A percentile compares a stretch with the other conserved stretches of the same genome.
Evolutionary conservation across 1,140 invertebrate genomes (phyloP).

Genomic region (Diuraphis noxia): DNA sequence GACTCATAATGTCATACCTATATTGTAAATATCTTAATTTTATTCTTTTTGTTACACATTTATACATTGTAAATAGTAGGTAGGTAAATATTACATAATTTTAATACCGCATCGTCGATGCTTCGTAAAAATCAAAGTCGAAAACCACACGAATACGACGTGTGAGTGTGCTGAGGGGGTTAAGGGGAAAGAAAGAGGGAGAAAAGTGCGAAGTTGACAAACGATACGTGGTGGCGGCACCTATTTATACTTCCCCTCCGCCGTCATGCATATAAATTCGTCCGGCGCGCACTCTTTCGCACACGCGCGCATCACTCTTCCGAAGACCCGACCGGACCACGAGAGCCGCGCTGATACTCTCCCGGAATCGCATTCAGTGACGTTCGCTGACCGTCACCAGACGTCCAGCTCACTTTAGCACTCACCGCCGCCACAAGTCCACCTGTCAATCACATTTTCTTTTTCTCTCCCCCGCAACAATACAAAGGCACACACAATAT

Average conservation of each 20-base stretch:
- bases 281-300: conserved; percentile 28
- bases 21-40: not conserved
- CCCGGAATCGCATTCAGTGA: conserved; percentile 24
- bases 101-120: not conserved
- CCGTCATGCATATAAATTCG: not conserved
- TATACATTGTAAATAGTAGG: not conserved
- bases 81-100: not conserved
- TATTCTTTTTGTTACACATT: not conserved
- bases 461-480: not conserved
- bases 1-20: not conserved
- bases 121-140: not conserved
- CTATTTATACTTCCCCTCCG: not conserved
- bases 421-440: no score
- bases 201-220: conserved; percentile 5
- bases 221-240: not conserved
- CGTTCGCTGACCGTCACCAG: conserved; percentile 1
- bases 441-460: not conserved
- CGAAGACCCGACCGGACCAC: conserved; percentile 8
- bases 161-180: not conserved
- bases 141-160: not conserved
- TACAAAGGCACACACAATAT: not conserved
- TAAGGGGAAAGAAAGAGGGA: not conserved
- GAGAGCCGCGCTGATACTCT: not conserved
- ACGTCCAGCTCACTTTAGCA: not conserved
- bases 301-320: not conserved